Evolutionary conservation across 2,888 invertebrate species (phyloP).

Genomic region (Leptogaster cylindrica): DNA sequence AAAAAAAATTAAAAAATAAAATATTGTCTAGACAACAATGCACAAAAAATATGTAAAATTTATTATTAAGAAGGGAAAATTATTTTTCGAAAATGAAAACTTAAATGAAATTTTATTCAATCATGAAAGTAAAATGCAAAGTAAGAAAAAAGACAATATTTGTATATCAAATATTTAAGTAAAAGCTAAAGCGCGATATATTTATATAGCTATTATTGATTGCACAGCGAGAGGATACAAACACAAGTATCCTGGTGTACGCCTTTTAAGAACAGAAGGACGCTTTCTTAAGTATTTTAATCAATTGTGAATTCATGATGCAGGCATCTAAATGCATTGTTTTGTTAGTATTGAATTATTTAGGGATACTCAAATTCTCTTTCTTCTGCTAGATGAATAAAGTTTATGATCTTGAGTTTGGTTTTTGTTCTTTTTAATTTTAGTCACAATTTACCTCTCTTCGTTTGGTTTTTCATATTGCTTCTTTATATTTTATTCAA

Average conservation of each 20-base stretch:
- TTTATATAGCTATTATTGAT: slow-evolving; percentile 23
- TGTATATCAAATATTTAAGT: slow-evolving; percentile 37
- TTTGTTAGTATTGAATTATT: slow-evolving; percentile 32
- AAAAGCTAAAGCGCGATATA: slow-evolving; percentile 14
- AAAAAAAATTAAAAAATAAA: not conserved
- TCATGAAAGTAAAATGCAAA: not conserved
- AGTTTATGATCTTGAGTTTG: slow-evolving; percentile 3
- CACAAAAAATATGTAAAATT: slow-evolving; percentile 6
- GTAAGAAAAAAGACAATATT: slow-evolving; percentile 30
- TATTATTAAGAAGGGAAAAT: not conserved
- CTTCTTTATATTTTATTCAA: no score
- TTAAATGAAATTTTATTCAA: slow-evolving; percentile 22
- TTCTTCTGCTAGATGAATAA: not conserved
- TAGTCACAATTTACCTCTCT: not conserved
- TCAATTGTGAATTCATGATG: not conserved
- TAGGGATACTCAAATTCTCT: no score
- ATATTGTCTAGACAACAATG: slow-evolving; percentile 7
- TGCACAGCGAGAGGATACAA: not conserved
- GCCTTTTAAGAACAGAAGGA: not conserved
- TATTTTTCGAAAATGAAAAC: slow-evolving; percentile 25
- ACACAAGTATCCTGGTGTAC: no score
- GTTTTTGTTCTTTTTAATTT: slow-evolving; percentile 6
- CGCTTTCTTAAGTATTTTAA: not conserved
- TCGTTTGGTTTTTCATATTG: no score
- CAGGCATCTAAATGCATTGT: slow-evolving; percentile 20